phyloP scores from a whole-genome alignment of 1,140 invertebrate species.

The Neodiprion fabricii region DNA sequence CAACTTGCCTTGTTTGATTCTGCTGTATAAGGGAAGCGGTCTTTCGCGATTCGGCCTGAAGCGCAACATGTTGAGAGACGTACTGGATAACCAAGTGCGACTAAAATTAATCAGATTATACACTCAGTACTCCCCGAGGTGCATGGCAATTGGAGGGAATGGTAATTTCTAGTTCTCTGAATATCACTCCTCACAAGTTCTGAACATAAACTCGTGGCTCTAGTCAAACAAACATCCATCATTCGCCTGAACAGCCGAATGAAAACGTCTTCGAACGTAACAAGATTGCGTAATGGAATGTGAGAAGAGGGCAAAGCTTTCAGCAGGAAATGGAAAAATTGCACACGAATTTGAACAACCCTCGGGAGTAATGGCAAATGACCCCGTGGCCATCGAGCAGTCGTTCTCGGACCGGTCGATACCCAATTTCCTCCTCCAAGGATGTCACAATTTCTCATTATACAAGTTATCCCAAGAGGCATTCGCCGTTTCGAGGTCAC shows the following conservation, averaged over 20 bases:
- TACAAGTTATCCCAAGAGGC: background rate
- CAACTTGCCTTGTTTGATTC: background rate
- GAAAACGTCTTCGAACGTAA: too few relatives aligned
- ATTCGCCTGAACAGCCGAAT: background rate
- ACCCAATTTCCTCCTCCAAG: background rate
- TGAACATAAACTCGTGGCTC: slow-evolving; percentile 23
- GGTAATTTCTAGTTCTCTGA: slow-evolving; percentile 31
- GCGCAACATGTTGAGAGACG: background rate
- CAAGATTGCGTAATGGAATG: too few relatives aligned
- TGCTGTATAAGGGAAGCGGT: background rate
- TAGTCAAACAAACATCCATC: slow-evolving; percentile 29
- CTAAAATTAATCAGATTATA: slow-evolving; percentile 41
- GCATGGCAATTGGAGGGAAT: slow-evolving; percentile 32
- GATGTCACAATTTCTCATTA: slow-evolving; percentile 1
- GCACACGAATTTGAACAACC: too few relatives aligned
- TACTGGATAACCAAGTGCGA: slow-evolving; percentile 25
- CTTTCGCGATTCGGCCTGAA: background rate
- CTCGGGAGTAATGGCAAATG: too few relatives aligned
- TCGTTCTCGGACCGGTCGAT: background rate
- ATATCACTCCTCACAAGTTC: slow-evolving; percentile 26
- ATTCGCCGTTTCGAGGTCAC: background rate
- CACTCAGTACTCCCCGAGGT: slow-evolving; percentile 42
- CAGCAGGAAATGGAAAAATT: too few relatives aligned
- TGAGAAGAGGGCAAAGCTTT: too few relatives aligned
- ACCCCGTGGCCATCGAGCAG: background rate